These are phyloP conservation scores for Homarus gammarus DNA, from an alignment of 2,888 invertebrate species.

Conservation along the genomic window DNA sequence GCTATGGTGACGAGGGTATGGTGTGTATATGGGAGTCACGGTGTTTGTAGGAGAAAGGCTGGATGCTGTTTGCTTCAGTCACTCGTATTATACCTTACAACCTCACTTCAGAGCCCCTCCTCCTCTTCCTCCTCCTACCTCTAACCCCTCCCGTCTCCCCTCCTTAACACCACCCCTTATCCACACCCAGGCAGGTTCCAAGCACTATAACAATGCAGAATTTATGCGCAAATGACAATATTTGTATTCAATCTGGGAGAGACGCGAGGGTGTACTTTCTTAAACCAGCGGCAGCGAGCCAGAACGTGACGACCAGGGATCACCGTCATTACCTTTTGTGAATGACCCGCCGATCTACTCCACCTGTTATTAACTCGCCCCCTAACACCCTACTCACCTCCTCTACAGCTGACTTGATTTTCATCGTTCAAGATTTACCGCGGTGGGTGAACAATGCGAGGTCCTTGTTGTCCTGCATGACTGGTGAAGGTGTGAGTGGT, in stretches of 20 bases:
- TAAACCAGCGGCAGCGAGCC: not conserved
- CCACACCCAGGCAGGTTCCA: not conserved
- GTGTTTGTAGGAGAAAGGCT: no score
- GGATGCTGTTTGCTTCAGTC: no score
- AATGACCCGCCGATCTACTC: not conserved
- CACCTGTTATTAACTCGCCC: not conserved
- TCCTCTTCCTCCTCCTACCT: slow-evolving; percentile 9
- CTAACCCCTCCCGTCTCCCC: slow-evolving; percentile 19
- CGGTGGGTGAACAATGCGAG: no score
- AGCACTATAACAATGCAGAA: not conserved
- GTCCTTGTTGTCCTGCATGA: not conserved
- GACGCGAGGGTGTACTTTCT: not conserved
- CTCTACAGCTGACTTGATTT: not conserved
- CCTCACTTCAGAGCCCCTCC: not conserved
- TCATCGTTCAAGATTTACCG: no score
- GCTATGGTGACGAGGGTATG: no score
- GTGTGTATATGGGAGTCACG: no score
- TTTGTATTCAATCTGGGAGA: not conserved
- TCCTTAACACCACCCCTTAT: not conserved
- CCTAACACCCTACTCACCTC: not conserved
- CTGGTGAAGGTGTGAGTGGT: not conserved
- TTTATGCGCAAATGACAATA: not conserved
- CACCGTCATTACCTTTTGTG: not conserved
- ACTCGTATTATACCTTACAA: no score
- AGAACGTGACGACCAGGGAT: not conserved